Percentiles rank a stretch among this genome's conserved stretches.
Conservation (phyloP, 2,797 vertebrate genomes). For the Orestias chungarensis region DNA sequence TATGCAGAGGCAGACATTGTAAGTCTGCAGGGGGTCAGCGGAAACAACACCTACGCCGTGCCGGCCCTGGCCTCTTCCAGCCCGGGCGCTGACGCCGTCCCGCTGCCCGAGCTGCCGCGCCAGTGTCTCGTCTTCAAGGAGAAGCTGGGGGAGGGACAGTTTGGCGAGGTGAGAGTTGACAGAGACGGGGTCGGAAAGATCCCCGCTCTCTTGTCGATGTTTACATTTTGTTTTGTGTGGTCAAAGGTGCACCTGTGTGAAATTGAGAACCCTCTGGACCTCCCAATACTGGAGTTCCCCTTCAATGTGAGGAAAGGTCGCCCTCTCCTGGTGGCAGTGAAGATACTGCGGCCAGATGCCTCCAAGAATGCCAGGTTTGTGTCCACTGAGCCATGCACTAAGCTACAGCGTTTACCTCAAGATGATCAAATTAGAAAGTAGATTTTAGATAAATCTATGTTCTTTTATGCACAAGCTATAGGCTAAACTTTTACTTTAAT, state of each 20-base stretch:
- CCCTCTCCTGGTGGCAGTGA: slow-evolving; percentile 92
- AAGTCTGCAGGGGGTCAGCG: slow-evolving; percentile 91
- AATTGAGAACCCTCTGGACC: slow-evolving; percentile 89
- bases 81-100: slow-evolving; percentile 78
- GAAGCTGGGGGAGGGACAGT: slow-evolving; percentile 95
- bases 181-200: not conserved
- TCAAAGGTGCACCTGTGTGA: slow-evolving; percentile 92
- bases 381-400: not conserved
- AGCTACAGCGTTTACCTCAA: too few species aligned
- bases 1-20: slow-evolving; percentile 95
- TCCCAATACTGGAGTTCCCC: slow-evolving; percentile 86
- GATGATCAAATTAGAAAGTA: too few species aligned
- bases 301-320: slow-evolving; percentile 89
- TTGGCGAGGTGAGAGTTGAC: slow-evolving; percentile 86
- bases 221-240: slow-evolving; percentile 6
- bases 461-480: too few species aligned
- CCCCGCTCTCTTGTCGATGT: slow-evolving; percentile 12
- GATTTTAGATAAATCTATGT: too few species aligned
- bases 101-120: slow-evolving; percentile 86
- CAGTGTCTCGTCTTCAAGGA: slow-evolving; percentile 90
- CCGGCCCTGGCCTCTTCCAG: slow-evolving; percentile 83
- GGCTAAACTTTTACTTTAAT: too few species aligned
- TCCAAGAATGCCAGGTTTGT: slow-evolving; percentile 94
- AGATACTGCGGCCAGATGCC: slow-evolving; percentile 91
- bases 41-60: slow-evolving; percentile 92